phyloP scores from a whole-genome alignment of 2,888 invertebrate genomes.

The Penaeus monodon region DNA sequence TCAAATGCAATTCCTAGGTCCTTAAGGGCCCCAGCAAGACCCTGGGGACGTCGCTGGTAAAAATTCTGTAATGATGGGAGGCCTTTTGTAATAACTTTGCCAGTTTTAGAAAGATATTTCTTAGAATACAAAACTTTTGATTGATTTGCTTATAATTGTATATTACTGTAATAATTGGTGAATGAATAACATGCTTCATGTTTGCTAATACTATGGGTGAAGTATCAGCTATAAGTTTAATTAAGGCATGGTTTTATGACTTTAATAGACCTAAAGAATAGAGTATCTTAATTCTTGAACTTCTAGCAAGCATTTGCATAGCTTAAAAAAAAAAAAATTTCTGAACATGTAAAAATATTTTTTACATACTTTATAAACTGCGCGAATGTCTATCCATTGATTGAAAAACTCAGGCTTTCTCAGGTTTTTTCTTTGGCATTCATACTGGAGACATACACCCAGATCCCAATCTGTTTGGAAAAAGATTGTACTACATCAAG shows the following conservation, averaged over 20 bases:
- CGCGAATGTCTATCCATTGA: slow-evolving; percentile 76
- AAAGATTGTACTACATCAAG: not conserved
- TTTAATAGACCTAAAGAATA: too few species aligned
- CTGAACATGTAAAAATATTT: too few species aligned
- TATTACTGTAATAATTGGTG: too few species aligned
- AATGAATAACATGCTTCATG: too few species aligned
- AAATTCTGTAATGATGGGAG: slow-evolving; percentile 69
- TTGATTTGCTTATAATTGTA: not conserved
- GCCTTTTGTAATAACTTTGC: not conserved
- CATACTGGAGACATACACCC: slow-evolving; percentile 74
- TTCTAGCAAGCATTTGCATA: too few species aligned
- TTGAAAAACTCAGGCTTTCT: slow-evolving; percentile 73
- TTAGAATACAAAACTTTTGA: not conserved
- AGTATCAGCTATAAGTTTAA: too few species aligned
- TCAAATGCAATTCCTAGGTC: slow-evolving; percentile 75
- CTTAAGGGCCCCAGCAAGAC: slow-evolving; percentile 74
- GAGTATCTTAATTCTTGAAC: too few species aligned
- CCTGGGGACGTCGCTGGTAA: slow-evolving; percentile 74
- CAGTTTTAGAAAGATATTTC: not conserved
- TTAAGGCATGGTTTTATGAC: too few species aligned
- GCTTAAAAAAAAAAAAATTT: too few species aligned
- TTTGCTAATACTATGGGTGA: too few species aligned
- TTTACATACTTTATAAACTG: slow-evolving; percentile 70
- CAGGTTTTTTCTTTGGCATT: slow-evolving; percentile 75
- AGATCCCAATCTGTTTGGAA: slow-evolving; percentile 75